phyloP scores from a whole-genome alignment of 2,888 invertebrate species.

The Lypha dubia region DNA sequence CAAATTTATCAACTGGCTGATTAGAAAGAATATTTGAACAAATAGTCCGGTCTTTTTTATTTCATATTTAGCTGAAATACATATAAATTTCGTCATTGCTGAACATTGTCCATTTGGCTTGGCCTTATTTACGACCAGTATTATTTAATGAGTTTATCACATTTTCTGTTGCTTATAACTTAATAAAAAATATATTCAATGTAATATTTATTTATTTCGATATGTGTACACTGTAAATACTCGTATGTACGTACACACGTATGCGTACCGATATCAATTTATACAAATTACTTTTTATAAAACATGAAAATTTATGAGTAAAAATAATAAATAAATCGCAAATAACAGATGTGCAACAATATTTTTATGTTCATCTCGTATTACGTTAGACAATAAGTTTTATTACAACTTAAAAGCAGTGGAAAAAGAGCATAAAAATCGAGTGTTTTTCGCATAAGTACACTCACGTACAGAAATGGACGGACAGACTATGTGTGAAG shows the following conservation, averaged over 20 bases:
- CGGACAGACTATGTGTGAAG: not conserved
- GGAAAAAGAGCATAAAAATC: not conserved
- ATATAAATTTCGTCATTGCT: not conserved
- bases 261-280: constrained; percentile 1
- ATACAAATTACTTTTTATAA: not conserved
- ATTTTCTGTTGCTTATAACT: constrained; percentile 4
- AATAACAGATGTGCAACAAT: constrained; percentile 40
- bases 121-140: not conserved
- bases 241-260: too few species aligned
- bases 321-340: constrained; percentile 1
- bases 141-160: not conserved
- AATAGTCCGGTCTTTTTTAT: too few species aligned
- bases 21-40: too few species aligned
- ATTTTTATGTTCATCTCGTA: constrained; percentile 18
- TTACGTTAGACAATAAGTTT: constrained; percentile 27
- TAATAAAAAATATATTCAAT: not conserved
- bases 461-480: not conserved
- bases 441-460: not conserved
- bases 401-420: constrained; percentile 9
- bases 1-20: too few species aligned
- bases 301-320: not conserved
- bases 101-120: not conserved
- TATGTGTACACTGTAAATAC: not conserved
- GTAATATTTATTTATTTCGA: not conserved
- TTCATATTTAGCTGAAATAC: not conserved